Percentiles rank a stretch among this genome's conserved stretches.
Evolutionary conservation across 1,140 invertebrate species (phyloP).

Genomic region (Heterodera carotae): DNA sequence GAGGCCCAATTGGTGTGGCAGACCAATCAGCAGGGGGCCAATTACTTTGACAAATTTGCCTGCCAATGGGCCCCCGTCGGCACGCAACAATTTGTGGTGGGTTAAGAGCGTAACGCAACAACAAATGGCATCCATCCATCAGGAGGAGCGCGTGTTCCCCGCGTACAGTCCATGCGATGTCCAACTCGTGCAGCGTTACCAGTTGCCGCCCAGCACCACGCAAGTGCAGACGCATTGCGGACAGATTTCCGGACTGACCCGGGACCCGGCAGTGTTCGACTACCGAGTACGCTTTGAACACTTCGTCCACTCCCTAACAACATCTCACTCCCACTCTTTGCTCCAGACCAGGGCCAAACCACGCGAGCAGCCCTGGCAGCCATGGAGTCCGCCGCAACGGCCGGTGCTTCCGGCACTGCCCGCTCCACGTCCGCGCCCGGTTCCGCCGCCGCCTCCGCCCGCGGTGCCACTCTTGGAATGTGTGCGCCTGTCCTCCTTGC

Average conservation of each 20-base stretch:
- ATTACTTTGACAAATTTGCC: constrained; percentile 61
- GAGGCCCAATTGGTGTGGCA: constrained; percentile 64
- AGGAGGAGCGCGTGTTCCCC: constrained; percentile 60
- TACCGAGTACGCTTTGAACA: constrained; percentile 39
- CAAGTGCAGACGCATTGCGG: constrained; percentile 58
- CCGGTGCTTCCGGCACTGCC: constrained; percentile 27
- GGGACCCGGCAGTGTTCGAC: constrained; percentile 53
- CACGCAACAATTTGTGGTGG: constrained; percentile 38
- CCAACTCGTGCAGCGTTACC: constrained; percentile 54
- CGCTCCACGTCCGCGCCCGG: background rate
- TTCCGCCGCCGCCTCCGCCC: constrained; percentile 12
- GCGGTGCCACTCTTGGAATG: constrained; percentile 31
- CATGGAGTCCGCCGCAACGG: constrained; percentile 56
- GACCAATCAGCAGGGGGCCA: constrained; percentile 49
- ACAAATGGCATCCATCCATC: background rate
- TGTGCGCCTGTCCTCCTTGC: constrained; percentile 52
- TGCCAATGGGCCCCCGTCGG: constrained; percentile 57
- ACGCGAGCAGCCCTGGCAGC: constrained; percentile 53
- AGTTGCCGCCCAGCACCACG: constrained; percentile 59
- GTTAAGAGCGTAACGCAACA: background rate
- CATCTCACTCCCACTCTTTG: background rate
- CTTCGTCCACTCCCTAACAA: no score
- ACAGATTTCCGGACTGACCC: constrained; percentile 57
- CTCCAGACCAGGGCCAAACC: constrained; percentile 52
- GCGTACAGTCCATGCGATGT: constrained; percentile 62